Evolutionary conservation across 2,797 vertebrate genomes (phyloP), one percentile per base, ranked within the genome.

Genomic region (Bucorvus abyssinicus): DNA sequence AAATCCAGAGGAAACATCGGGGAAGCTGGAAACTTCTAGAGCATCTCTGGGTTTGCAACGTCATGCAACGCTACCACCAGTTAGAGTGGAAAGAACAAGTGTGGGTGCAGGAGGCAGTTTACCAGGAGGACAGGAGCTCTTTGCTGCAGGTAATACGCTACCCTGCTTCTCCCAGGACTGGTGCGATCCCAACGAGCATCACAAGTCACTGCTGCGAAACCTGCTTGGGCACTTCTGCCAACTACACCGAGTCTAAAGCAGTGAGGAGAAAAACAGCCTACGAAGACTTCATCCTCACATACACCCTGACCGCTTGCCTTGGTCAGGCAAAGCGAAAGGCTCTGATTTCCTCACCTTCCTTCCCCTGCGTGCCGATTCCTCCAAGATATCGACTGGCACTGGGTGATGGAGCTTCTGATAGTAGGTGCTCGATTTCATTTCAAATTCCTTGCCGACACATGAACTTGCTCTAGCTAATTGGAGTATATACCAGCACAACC

Each of bases 361-460:
- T 30, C 18, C 34, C 45, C 55, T 13, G 3, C 14, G 12, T 7
- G 4, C 47, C 8, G 10, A 6, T 6, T 32, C 75, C 87, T 76
- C 55, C 1, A 9, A 21, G 1, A 29, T 10, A 17, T 0, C 3
- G 22, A 24, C 23, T 4, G 13, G 9, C 57, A 38, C 32, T 55
- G 40, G 26, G 42, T 3, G 10, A 57, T 24, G 17, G 60, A 47
- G 90, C 86, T 78, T 7, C 26, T n/a, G 24, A 36, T 6, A 56
- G 49, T 4, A 38, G 47, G 14, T 32, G 27, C 63, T 71, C 20
- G 56, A 49, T 73, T 76, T 85, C 11, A 74, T 68, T 89, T 34
- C 70, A 77, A 90, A 87, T 79, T 92, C 89, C 71, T 81, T 47
- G 36, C 23, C 44, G 22, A 83, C 63, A 50, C 20, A 50, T 47